Evolutionary conservation across 2,113 vertebrate genomes (phyloP), one percentile per base, ranked within the genome.

Genomic region (Thunnus maccoyii): DNA sequence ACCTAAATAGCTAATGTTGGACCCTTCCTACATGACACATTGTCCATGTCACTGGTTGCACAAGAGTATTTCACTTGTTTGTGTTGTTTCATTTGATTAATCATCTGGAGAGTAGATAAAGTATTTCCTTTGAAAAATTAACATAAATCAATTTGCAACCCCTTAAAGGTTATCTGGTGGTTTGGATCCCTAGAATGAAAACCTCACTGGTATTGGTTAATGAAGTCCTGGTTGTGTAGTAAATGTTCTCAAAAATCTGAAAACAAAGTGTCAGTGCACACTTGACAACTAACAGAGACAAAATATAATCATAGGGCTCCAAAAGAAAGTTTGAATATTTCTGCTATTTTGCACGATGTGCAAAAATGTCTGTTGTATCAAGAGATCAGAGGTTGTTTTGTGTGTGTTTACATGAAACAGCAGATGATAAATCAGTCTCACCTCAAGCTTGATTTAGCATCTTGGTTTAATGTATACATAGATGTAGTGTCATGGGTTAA

Each of bases 201-300:
- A 56, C 52, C 32, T 52, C 20, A 68, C 18, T 41, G 61, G 48
- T 51, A 32, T 44, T 9, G 0, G 16, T 52, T 63, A 65, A 41
- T 63, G 13, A 76, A 56, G 32, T 30, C 51, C 22, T 71, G 14
- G 7, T 71, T 46, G 16, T 70, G 20, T 55, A 55, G 69, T 48
- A 57, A 48, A 56, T 66, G 63, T 46, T 48, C n/a, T 17, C 16
- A 44, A 55, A 55, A 76, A 48, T 56, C 18, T 62, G 48, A 54
- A 3, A 36, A 50, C 30, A 46, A 25, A 4, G 6, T 27, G 15
- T 44, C 30, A 44, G 36, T 9, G 58, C 14, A 12, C 25, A n/a
- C 17, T 32, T 47, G 54, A 36, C 57, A 20, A 16, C 1, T 11
- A 51, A 46, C 20, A 13, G 30, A 52, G 20, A 44, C 20, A 22